Percentiles rank a stretch among this genome's conserved stretches.
phyloP scores from a whole-genome alignment of 2,888 invertebrate genomes.

The Morpho achilles region DNA sequence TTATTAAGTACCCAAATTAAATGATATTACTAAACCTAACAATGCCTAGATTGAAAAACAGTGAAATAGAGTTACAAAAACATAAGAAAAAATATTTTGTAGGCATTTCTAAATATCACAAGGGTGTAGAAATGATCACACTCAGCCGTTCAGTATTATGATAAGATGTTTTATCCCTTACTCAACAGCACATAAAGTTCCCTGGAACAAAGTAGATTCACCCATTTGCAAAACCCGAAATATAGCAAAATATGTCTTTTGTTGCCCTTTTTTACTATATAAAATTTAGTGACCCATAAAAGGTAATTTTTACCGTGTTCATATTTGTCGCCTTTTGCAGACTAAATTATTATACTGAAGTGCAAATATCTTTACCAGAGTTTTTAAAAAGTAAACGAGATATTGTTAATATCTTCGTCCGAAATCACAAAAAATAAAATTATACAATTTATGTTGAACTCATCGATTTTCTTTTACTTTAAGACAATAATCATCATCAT shows the following conservation, averaged over 20 bases:
- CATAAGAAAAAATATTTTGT: neutral
- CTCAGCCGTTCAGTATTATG: slow-evolving; percentile 10
- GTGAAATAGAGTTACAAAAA: too few species aligned
- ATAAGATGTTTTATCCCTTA: slow-evolving; percentile 23
- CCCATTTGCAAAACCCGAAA: slow-evolving; percentile 15
- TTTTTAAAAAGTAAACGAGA: neutral
- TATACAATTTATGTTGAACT: too few species aligned
- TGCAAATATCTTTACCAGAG: neutral
- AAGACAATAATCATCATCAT: too few species aligned
- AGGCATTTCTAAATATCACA: slow-evolving; percentile 2
- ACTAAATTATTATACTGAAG: neutral
- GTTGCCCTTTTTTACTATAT: slow-evolving; percentile 17
- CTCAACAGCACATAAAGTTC: slow-evolving; percentile 20
- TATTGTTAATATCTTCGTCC: neutral
- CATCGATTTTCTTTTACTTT: too few species aligned
- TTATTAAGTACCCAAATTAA: neutral
- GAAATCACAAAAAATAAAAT: too few species aligned
- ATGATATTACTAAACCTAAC: too few species aligned
- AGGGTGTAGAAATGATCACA: slow-evolving; percentile 10
- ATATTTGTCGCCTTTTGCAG: slow-evolving; percentile 4
- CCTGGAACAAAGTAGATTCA: slow-evolving; percentile 17
- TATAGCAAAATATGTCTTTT: slow-evolving; percentile 18
- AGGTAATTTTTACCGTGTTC: slow-evolving; percentile 1
- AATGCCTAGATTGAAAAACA: too few species aligned
- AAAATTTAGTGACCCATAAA: slow-evolving; percentile 17